phyloP scores from a whole-genome alignment of 2,888 invertebrate species.

The Sialis lutaria region DNA sequence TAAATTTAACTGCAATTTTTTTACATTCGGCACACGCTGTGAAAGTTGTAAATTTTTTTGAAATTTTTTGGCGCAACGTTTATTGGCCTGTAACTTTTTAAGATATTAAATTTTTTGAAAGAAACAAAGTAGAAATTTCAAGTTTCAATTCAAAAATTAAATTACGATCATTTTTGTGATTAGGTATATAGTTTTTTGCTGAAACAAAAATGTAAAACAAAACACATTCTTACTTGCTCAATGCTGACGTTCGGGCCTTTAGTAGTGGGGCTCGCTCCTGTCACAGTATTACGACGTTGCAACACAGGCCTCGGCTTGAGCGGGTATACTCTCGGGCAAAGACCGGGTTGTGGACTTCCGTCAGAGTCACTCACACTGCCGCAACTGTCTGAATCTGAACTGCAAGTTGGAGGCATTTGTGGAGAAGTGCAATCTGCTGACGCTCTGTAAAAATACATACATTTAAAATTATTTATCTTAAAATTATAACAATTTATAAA shows the following conservation, averaged over 20 bases:
- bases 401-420: constrained; percentile 10
- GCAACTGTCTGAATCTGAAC: constrained; percentile 25
- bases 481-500: neutral
- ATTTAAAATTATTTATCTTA: neutral
- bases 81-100: too few relatives aligned
- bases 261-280: constrained; percentile 58
- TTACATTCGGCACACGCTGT: too few relatives aligned
- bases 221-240: constrained; percentile 36
- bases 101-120: too few relatives aligned
- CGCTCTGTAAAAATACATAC: constrained; percentile 11
- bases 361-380: constrained; percentile 38
- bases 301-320: constrained; percentile 58
- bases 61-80: too few relatives aligned
- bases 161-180: too few relatives aligned
- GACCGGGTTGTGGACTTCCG: constrained; percentile 31
- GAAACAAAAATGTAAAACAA: constrained; percentile 4
- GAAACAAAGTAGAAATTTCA: too few relatives aligned
- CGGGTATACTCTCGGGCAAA: constrained; percentile 43
- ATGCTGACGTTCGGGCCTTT: constrained; percentile 43
- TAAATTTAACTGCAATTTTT: too few relatives aligned
- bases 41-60: too few relatives aligned
- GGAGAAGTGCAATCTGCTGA: constrained; percentile 14
- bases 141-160: too few relatives aligned
- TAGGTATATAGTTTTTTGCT: too few relatives aligned
- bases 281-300: constrained; percentile 74